These are phyloP conservation scores for Sebastiscus albofasciatus DNA, from an alignment of 2,797 vertebrate genomes.

Conservation along the genomic window DNA sequence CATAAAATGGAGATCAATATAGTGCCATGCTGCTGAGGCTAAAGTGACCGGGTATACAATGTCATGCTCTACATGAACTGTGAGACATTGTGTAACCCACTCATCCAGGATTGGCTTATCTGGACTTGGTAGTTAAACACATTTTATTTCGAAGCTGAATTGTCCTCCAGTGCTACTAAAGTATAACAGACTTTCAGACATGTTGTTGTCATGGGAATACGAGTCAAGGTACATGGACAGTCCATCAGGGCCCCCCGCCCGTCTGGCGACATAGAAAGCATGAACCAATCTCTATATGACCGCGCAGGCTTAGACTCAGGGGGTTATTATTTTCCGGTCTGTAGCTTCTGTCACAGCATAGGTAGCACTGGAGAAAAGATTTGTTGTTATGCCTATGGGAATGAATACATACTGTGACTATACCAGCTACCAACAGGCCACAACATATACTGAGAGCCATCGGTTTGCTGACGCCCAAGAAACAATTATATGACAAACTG, in stretches of 20 bases:
- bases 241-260: neutral
- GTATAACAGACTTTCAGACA: neutral
- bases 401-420: neutral
- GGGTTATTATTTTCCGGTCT: neutral
- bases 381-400: neutral
- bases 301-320: neutral
- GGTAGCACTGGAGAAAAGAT: neutral
- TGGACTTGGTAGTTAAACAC: neutral
- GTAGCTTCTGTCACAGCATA: neutral
- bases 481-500: neutral
- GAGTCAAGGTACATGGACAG: neutral
- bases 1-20: neutral
- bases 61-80: neutral
- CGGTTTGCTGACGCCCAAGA: no score
- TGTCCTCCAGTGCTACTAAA: neutral
- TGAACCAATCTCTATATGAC: neutral
- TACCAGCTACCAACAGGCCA: neutral
- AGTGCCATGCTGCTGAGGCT: neutral
- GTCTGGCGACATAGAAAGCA: neutral
- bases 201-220: neutral
- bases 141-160: neutral
- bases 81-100: neutral
- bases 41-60: neutral
- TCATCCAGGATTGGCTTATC: neutral
- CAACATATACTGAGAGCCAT: no score